These are phyloP conservation scores for Trissolcus japonicus DNA, from an alignment of 2,888 invertebrate species.

Conservation along the genomic window DNA sequence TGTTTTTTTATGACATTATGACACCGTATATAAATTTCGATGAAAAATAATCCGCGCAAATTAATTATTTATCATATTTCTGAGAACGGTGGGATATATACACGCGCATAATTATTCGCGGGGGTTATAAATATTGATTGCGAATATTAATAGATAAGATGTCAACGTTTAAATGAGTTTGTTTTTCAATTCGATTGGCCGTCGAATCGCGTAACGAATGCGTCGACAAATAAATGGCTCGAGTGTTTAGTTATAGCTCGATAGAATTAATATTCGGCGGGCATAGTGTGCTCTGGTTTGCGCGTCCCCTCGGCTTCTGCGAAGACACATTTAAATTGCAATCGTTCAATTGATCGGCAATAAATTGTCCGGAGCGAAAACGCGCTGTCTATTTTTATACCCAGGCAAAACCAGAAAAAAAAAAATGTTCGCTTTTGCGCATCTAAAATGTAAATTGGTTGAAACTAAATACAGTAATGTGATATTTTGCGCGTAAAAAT, in stretches of 20 bases:
- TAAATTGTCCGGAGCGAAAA: conserved; percentile 25
- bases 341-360: conserved; percentile 44
- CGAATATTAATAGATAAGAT: conserved; percentile 4
- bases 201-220: too few relatives aligned
- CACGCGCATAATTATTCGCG: not conserved
- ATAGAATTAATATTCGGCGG: conserved; percentile 6
- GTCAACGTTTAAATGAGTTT: not conserved
- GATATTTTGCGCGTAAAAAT: conserved; percentile 31
- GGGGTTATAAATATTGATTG: conserved; percentile 1
- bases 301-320: conserved; percentile 1
- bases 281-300: too few relatives aligned
- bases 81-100: not conserved
- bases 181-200: too few relatives aligned
- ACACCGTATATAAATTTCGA: too few relatives aligned
- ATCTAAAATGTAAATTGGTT: conserved; percentile 34
- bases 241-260: conserved; percentile 4
- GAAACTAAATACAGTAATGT: conserved; percentile 49
- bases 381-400: conserved; percentile 16
- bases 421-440: conserved; percentile 18
- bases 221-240: too few relatives aligned
- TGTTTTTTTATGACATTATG: too few relatives aligned
- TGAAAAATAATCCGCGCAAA: too few relatives aligned
- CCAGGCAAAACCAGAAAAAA: conserved; percentile 14
- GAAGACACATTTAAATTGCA: conserved; percentile 28
- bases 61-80: too few relatives aligned